Evolutionary conservation across 2,113 vertebrate genomes (phyloP), one percentile per base, ranked within the genome.

Genomic region (Ceratotherium simum): DNA sequence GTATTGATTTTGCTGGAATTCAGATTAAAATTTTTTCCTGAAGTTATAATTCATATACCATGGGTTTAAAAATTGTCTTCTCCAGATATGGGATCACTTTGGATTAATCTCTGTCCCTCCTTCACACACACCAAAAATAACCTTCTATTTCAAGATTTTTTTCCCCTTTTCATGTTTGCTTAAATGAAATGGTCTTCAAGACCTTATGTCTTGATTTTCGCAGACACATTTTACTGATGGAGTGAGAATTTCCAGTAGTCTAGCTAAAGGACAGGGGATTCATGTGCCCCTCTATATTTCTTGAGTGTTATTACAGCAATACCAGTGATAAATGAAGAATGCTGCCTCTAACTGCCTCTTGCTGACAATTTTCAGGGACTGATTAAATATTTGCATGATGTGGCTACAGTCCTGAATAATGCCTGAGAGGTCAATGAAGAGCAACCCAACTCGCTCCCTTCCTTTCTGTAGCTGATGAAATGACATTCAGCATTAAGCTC

Each of bases 361-460:
- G 90, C 90, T 93, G 95, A 86, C 60, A 91, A 31, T 97, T 75
- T 98, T 98, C 95, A 95, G 94, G 65, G 81, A 78, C 72, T 98
- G 96, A 97, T 97, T 97, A 98, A 98, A 97, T 97, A 98, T 98
- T 98, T 98, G 95, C 18, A 8, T 97, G 95, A 58, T 95, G 96
- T 98, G 92, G 21, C 27, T 88, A 16, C 21, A 94, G 70, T 31
- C 95, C 70, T 98, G 54, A 73, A 94, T 94, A 95, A 98, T 96
- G 87, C 33, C 97, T 75, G 85, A 93, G 95, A 98, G 78, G 93
- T 96, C 82, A 96, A 17, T 69, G 72, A 96, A 90, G 91, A 97
- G 81, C 65, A 98, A 92, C 42, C 75, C 58, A 48, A 65, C 76
- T 58, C 89, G 25, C 33, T 97, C 62, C 73, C 76, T 93, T 96